Base-by-base conservation (phyloP, 30 jellyfish, hydroid and myxozoan genomes). In the Chrysaora quinquecirrha region DNA sequence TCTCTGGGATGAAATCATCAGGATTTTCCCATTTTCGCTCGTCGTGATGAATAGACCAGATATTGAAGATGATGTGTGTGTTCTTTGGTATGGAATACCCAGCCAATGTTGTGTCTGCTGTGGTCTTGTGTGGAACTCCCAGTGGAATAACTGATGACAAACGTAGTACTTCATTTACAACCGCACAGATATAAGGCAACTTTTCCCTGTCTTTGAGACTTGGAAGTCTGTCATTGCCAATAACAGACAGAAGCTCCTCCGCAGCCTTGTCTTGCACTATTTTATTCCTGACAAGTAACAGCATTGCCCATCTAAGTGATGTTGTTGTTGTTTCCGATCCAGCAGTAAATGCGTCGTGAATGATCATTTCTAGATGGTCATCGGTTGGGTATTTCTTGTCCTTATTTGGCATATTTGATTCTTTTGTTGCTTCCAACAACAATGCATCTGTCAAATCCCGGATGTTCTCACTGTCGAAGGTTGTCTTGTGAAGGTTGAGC, bases 371-470 rank as follows among this genome's bases (percentile, higher is more conserved):
- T 2, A 83, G n/a, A 34, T 90, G 85, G 58, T 78, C 96, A 22
- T 84, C 83, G 0, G 86, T 71, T 10, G 73, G 74, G 69, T 23
- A 82, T 33, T 34, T 56, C 30, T 76, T 58, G 9, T 69, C 64
- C 6, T 24, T 12, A 73, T 30, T 22, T 0, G 65, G 70, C 31
- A 16, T 11, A 58, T 33, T 10, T 48, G 62, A 84, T 32, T 77
- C 87, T 48, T 75, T 71, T 14, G 74, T 34, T 7, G 89, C 87
- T 34, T 60, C 77, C 16, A 30, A 38, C 9, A 91, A 21, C 66
- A 91, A 60, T 27, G 91, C 90, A 46, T 91, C 98, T 7, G 96
- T 91, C 32, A 91, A 18, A 76, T 84, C 96, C 20, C 96, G 95
- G 58, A 85, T 64, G 84, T 78, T 65, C 2, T 73, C 71, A 34